Evolutionary conservation across 2,888 invertebrate species (phyloP).

Genomic region (Clanis bilineata): DNA sequence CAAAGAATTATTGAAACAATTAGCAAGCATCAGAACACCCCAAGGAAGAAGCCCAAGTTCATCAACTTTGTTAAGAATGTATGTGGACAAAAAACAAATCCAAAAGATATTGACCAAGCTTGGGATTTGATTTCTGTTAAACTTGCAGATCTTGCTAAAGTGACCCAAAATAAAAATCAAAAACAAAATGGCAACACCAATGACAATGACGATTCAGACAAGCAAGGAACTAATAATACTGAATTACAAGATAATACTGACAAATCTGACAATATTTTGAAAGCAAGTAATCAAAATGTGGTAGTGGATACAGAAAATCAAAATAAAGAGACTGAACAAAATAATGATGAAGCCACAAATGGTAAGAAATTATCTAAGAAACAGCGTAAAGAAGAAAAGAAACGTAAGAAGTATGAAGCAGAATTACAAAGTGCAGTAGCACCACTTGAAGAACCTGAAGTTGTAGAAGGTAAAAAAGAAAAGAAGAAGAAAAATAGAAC

Average conservation of each 20-base stretch:
- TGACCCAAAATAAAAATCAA: constrained; percentile 39
- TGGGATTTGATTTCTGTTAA: constrained; percentile 85
- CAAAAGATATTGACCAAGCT: constrained; percentile 83
- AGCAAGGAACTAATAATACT: constrained; percentile 21
- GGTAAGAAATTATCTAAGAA: constrained; percentile 66
- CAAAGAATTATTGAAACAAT: constrained; percentile 85
- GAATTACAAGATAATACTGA: constrained; percentile 24
- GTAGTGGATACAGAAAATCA: constrained; percentile 30
- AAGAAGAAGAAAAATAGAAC: constrained; percentile 71
- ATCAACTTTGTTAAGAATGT: constrained; percentile 88
- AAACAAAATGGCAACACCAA: constrained; percentile 15
- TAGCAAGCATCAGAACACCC: constrained; percentile 89
- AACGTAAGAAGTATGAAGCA: constrained; percentile 73
- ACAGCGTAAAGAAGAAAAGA: constrained; percentile 74
- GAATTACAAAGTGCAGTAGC: constrained; percentile 65
- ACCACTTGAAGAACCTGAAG: constrained; percentile 48
- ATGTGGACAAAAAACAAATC: constrained; percentile 80
- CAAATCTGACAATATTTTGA: constrained; percentile 19
- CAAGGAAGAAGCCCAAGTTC: constrained; percentile 92
- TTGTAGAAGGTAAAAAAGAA: constrained; percentile 55
- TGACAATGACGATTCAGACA: constrained; percentile 23
- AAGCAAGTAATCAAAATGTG: constrained; percentile 29
- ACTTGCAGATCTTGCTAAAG: constrained; percentile 70
- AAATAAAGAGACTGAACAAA: constrained; percentile 33
- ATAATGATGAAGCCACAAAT: constrained; percentile 33